Base-by-base conservation (phyloP, 2,888 invertebrate species). In the Ectobius pallidus region DNA sequence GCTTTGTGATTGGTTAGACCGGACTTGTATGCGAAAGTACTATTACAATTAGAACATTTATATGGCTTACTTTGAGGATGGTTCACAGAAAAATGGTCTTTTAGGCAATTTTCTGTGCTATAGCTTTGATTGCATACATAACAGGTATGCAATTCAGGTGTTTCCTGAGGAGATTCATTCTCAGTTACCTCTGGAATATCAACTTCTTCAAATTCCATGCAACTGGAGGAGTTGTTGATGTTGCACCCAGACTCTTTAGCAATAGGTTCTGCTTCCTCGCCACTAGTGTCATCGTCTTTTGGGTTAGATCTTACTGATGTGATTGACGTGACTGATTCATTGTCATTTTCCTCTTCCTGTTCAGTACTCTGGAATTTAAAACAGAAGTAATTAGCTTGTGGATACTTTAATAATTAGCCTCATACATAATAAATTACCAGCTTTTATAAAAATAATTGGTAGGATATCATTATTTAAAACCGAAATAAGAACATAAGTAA, bases 11-110 rank as follows among this genome's bases (percentile, higher is more conserved):
- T 63, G 14, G 39, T 42, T 16, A 63, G 22, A 39, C 42, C 42
- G 22, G 63, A 63, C n/a, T 63, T 39, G 25, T 63, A 42, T n/a
- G 22, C 25, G 30, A 70, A 70, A 11, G 42, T 22, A 22, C 55
- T 61, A 6, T 55, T 55, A 27, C 70, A 70, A 11, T 22, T 42
- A 22, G 44, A 25, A 27, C 70, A 70, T 20, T 42, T 18, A 20
- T 42, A 61, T 16, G 42, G 55, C 18, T 42, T 58, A 4, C 22
- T 52, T 14, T 30, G 27, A n/a, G 70, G 55, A 20, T 70, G 70
- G 7, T 39, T 14, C n/a, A n/a, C n/a, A 3, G 16, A 1, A 20
- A 44, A 16, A 42, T 70, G 70, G 3, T 20, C 14, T 25, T 25
- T 7, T 22, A 52, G 3, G 2, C 25, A 20, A 22, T 25, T 1